Conservation (phyloP, 2,888 invertebrate species). For the Zygothrica quintamaculata region DNA sequence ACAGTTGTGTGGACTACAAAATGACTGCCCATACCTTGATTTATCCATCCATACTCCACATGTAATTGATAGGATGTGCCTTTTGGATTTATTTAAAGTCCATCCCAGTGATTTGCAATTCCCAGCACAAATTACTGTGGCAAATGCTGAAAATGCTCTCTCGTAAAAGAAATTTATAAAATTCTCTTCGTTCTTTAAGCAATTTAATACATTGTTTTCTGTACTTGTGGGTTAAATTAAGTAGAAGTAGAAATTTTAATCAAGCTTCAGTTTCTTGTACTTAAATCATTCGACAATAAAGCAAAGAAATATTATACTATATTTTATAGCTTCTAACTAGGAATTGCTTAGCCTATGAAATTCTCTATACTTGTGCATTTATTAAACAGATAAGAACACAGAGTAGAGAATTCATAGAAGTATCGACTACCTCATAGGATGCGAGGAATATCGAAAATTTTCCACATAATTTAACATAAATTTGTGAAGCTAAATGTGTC, state of each 20-base stretch:
- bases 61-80: constrained; percentile 73
- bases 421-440: constrained; percentile 11
- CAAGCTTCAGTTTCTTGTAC: too few species aligned
- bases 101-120: constrained; percentile 71
- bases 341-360: too few species aligned
- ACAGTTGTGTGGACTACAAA: too few species aligned
- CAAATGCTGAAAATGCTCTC: constrained; percentile 48
- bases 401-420: too few species aligned
- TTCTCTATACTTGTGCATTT: too few species aligned
- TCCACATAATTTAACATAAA: constrained; percentile 66
- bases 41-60: constrained; percentile 1
- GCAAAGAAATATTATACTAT: too few species aligned
- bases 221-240: too few species aligned
- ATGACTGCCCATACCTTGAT: constrained; percentile 27
- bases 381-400: constrained; percentile 23
- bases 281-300: too few species aligned
- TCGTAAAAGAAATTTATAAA: constrained; percentile 23
- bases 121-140: constrained; percentile 69
- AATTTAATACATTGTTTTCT: too few species aligned
- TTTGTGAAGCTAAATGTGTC: constrained; percentile 35
- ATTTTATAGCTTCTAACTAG: too few species aligned
- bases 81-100: constrained; percentile 71
- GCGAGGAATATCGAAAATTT: constrained; percentile 61
- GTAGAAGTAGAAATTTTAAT: too few species aligned
- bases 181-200: constrained; percentile 5